Conservation (phyloP, 2,797 vertebrate genomes). For the Amazonetta brasiliensis region DNA sequence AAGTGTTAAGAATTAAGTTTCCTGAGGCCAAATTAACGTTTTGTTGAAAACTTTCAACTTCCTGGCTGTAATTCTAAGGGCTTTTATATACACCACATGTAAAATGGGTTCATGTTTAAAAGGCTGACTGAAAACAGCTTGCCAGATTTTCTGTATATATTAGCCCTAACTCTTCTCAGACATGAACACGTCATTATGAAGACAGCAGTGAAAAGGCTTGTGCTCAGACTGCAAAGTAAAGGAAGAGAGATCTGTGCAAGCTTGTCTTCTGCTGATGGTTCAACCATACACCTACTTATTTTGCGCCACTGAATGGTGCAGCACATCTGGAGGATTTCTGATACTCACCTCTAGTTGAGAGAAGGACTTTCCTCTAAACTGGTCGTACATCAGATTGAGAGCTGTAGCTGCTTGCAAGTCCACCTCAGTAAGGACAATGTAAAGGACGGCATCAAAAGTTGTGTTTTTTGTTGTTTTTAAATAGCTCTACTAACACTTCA, state of each 20-base stretch:
- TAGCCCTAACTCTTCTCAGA: neutral
- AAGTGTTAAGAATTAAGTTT: neutral
- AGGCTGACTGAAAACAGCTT: neutral
- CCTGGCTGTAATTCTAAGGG: neutral
- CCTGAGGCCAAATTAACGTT: neutral
- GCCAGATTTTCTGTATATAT: neutral
- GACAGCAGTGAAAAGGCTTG: neutral
- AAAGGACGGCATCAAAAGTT: neutral
- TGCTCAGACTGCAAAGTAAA: neutral
- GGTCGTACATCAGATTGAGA: neutral
- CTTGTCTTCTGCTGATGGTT: neutral
- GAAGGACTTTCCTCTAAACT: neutral
- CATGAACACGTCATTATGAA: neutral
- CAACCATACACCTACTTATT: neutral
- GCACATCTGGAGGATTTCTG: neutral
- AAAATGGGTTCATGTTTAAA: neutral
- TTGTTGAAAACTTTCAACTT: neutral
- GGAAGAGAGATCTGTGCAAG: neutral
- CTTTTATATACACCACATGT: neutral
- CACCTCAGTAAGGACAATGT: neutral
- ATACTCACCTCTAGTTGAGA: neutral
- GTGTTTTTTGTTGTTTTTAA: neutral
- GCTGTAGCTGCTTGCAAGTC: neutral
- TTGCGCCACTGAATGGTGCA: neutral
- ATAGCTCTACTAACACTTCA: neutral